phyloP scores from a whole-genome alignment of 2,797 vertebrate genomes.

The Setipinna tenuifilis region DNA sequence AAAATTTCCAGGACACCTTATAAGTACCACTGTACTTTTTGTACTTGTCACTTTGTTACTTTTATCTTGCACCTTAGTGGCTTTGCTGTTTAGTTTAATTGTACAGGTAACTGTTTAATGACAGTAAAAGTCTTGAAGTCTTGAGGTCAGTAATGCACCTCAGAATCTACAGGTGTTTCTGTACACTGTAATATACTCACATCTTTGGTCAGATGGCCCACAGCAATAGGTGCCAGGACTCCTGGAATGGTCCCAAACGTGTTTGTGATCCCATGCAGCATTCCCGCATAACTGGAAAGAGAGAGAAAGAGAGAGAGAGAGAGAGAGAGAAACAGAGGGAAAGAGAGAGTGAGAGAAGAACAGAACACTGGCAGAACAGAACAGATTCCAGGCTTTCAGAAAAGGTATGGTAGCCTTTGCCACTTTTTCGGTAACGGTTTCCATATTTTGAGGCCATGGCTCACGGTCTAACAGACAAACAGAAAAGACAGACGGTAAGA shows the following conservation, averaged over 20 bases:
- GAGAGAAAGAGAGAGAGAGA: neutral
- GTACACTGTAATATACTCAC: conserved; percentile 62
- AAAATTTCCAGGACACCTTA: too few relatives aligned
- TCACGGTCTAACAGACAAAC: neutral
- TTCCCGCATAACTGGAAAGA: conserved; percentile 75
- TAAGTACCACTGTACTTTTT: too few relatives aligned
- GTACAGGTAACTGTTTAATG: too few relatives aligned
- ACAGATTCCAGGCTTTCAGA: too few relatives aligned
- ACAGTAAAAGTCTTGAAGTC: too few relatives aligned
- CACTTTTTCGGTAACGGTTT: too few relatives aligned
- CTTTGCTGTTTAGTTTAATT: too few relatives aligned
- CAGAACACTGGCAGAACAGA: neutral
- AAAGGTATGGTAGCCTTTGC: too few relatives aligned
- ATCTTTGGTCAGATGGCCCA: conserved; percentile 78
- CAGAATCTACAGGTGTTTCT: neutral
- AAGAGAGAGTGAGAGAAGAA: neutral
- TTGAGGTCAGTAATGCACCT: too few relatives aligned
- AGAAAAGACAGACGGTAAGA: neutral
- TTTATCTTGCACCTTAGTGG: too few relatives aligned
- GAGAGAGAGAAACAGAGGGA: neutral
- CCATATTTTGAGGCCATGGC: too few relatives aligned
- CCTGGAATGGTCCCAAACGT: conserved; percentile 81
- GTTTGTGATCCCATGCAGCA: conserved; percentile 85
- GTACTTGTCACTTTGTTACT: too few relatives aligned
- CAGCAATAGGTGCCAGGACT: conserved; percentile 76